A percentile compares a stretch with the other conserved stretches of the same genome.
Conservation (phyloP, 2,113 vertebrate species). For the Colossoma macropomum region DNA sequence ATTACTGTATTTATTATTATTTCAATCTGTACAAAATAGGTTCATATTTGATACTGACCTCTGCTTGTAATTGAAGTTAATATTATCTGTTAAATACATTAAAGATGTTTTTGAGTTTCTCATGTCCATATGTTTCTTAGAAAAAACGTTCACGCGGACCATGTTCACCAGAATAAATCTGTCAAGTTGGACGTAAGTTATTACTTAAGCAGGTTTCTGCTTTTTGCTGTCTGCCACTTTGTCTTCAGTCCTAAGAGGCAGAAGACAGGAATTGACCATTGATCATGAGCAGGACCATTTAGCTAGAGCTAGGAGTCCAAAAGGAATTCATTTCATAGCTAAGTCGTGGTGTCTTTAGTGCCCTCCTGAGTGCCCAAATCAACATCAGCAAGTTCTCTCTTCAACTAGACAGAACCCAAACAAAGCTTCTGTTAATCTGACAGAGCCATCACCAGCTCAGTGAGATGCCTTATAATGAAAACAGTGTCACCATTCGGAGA, state of each 20-base stretch:
- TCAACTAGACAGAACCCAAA: conserved; percentile 41
- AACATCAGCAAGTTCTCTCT: conserved; percentile 43
- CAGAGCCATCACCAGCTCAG: background rate
- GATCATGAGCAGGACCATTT: conserved; percentile 44
- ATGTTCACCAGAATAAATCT: background rate
- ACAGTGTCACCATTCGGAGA: background rate
- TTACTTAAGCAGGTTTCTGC: conserved; percentile 28
- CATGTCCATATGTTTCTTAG: background rate
- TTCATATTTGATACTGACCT: too few relatives aligned
- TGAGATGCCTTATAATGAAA: background rate
- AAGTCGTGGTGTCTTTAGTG: conserved; percentile 55
- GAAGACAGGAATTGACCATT: conserved; percentile 45
- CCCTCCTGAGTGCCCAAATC: conserved; percentile 59
- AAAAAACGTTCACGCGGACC: too few relatives aligned
- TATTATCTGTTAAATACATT: background rate
- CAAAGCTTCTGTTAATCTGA: conserved; percentile 26
- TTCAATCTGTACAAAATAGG: too few relatives aligned
- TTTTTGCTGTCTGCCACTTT: background rate
- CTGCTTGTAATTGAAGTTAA: too few relatives aligned
- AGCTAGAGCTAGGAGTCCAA: conserved; percentile 33
- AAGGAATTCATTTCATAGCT: conserved; percentile 48
- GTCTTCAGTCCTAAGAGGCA: conserved; percentile 4
- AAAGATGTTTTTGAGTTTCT: background rate
- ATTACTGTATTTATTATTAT: too few relatives aligned
- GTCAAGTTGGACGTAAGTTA: conserved; percentile 3